Evolutionary conservation across 1,140 invertebrate species (phyloP), one percentile per base, ranked within the genome.

Genomic region (Bombus consobrinus): DNA sequence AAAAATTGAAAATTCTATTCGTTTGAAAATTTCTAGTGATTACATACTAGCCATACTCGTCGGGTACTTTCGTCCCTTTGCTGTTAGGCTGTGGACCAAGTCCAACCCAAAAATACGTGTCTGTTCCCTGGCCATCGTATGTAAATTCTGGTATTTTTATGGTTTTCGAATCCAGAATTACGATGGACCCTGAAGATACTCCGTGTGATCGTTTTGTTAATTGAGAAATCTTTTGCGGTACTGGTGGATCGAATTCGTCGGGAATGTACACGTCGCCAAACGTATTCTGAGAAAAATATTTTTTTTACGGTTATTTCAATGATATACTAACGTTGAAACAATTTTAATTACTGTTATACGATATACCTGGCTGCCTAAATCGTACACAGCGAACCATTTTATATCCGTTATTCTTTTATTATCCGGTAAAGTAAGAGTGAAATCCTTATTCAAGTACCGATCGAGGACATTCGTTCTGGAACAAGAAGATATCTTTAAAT

Each of bases 21-120:
- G 9, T 22, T 57, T 0, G 12, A 62, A 25, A 68, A 18, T 10
- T 53, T 80, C 12, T 3, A 62, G 69, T 5, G 18, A 10, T 15
- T 86, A 97, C 98, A 98, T 95, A 98, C 98, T 98, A 99, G 96
- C 98, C 98, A 89, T 97, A 97, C 95, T 99, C 98, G 95, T 99
- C 98, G 4, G 98, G 98, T 83, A 99, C 97, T 95, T 97, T 97
- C 57, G 94, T 95, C 2, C 98, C 98, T 88, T 97, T 97, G 18
- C 96, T 96, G 9, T 97, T 97, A 0, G 98, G 98, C 93, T 98
- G 97, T n/a, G 98, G 97, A 1, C 98, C 98, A 81, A 97, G 97
- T 12, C 98, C 98, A 18, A 98, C 97, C 97, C 97, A 98, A 94
- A 99, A 99, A 94, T 98, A 98, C 1, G 97, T 97, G 78, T 97